phyloP scores from a whole-genome alignment of 2,113 vertebrate species.

The Anarrhichthys ocellatus region DNA sequence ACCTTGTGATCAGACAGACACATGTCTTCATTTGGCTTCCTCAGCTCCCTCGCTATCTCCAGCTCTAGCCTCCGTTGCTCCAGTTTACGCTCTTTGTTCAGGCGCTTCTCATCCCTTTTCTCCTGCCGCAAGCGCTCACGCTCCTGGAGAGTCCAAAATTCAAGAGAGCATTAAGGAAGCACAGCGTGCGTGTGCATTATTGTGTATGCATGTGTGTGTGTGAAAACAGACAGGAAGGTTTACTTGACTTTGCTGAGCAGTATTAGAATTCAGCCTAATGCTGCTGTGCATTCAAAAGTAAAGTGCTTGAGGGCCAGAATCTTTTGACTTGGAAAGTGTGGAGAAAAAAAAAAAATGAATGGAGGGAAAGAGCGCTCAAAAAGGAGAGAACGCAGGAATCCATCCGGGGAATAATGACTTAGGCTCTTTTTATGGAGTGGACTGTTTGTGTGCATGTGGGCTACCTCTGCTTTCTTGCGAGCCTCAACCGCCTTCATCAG shows the following conservation, averaged over 20 bases:
- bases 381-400: constrained; percentile 59
- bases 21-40: constrained; percentile 99
- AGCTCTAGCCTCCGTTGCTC: constrained; percentile 94
- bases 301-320: constrained; percentile 78
- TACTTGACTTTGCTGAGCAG: constrained; percentile 76
- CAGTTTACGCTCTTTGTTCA: constrained; percentile 97
- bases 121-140: constrained; percentile 97
- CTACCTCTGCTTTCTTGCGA: constrained; percentile 98
- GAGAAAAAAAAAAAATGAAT: constrained; percentile 62
- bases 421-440: constrained; percentile 62
- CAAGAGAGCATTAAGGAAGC: constrained; percentile 64
- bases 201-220: constrained; percentile 26
- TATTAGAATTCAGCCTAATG: constrained; percentile 78
- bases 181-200: constrained; percentile 38
- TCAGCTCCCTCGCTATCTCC: constrained; percentile 97
- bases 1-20: constrained; percentile 99
- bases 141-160: constrained; percentile 86
- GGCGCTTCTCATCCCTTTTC: constrained; percentile 96
- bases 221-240: constrained; percentile 65
- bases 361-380: constrained; percentile 48
- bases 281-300: constrained; percentile 76
- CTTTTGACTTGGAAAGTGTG: constrained; percentile 75
- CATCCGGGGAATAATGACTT: constrained; percentile 64
- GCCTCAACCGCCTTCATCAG: constrained; percentile 99
- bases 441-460: constrained; percentile 62